Evolutionary conservation across 92 coral and sea anemone genomes (phyloP).

Genomic region (Zoanthus solanderi): DNA sequence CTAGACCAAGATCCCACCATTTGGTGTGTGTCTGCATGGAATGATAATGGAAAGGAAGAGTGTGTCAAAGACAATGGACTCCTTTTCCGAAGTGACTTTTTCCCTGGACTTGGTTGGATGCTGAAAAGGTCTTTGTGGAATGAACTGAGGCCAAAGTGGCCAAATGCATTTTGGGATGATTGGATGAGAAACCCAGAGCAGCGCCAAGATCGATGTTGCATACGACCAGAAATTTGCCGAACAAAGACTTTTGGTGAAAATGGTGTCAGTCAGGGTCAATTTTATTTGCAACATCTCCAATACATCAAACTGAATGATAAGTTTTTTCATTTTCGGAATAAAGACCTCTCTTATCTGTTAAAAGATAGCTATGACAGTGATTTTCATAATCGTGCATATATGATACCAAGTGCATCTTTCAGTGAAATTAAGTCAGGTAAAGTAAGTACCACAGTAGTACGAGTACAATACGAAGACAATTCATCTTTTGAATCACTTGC

Average conservation of each 20-base stretch:
- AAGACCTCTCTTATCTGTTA: slow-evolving; percentile 80
- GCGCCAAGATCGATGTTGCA: slow-evolving; percentile 81
- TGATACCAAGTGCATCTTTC: slow-evolving; percentile 71
- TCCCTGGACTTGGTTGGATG: slow-evolving; percentile 97
- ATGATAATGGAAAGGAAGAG: slow-evolving; percentile 89
- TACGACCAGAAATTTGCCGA: slow-evolving; percentile 93
- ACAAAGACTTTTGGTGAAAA: slow-evolving; percentile 84
- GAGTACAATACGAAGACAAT: slow-evolving; percentile 75
- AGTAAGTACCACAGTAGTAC: slow-evolving; percentile 55
- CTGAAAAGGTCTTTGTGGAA: slow-evolving; percentile 77
- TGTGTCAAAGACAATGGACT: slow-evolving; percentile 75
- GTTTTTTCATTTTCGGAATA: slow-evolving; percentile 74
- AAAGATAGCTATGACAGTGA: slow-evolving; percentile 76
- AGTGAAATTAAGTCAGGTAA: slow-evolving; percentile 68
- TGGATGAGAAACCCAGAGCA: slow-evolving; percentile 96
- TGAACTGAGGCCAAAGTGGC: slow-evolving; percentile 88
- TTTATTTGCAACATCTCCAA: slow-evolving; percentile 84
- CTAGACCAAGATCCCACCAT: slow-evolving; percentile 85
- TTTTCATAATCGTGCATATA: slow-evolving; percentile 68
- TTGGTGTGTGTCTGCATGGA: slow-evolving; percentile 99
- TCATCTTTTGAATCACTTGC: slow-evolving; percentile 70
- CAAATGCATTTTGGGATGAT: slow-evolving; percentile 96
- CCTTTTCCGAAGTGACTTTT: slow-evolving; percentile 91
- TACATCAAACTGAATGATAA: slow-evolving; percentile 75
- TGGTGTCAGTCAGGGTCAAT: slow-evolving; percentile 94